A percentile compares a stretch with the other conserved stretches of the same genome.
Evolutionary conservation across 2,797 vertebrate genomes (phyloP).

Genomic region (Limnodromus scolopaceus): DNA sequence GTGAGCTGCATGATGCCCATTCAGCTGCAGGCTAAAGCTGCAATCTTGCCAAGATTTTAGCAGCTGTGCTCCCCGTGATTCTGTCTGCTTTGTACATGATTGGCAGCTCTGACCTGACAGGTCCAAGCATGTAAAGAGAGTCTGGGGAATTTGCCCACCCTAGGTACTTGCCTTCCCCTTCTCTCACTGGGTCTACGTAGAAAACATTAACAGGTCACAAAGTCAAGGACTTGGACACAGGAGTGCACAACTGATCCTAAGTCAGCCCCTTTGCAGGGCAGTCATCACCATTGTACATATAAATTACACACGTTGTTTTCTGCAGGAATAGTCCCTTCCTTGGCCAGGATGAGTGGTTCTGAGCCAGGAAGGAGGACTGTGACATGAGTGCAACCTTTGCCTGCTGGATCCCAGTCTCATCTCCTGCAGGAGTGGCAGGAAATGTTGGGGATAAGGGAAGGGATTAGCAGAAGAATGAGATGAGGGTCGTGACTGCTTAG

Average conservation of each 20-base stretch:
- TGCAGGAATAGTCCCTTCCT: background rate
- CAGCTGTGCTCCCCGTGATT: accelerated
- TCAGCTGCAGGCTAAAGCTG: background rate
- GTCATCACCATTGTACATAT: background rate
- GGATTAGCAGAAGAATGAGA: background rate
- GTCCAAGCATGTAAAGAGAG: background rate
- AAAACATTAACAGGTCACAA: background rate
- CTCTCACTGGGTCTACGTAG: background rate
- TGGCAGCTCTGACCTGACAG: background rate
- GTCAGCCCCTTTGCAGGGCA: background rate
- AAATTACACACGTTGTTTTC: background rate
- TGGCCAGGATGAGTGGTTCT: background rate
- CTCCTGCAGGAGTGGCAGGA: background rate
- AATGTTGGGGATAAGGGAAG: background rate
- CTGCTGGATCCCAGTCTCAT: background rate
- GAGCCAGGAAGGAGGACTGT: background rate
- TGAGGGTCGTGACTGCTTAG: background rate
- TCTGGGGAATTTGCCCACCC: background rate
- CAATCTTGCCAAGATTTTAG: background rate
- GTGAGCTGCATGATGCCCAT: background rate
- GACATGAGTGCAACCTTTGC: background rate
- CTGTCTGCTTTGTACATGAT: background rate
- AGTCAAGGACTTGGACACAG: background rate
- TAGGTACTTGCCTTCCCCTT: background rate
- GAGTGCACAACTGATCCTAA: background rate